Conservation (phyloP, 2,113 vertebrate genomes). For the Eonycteris spelaea region DNA sequence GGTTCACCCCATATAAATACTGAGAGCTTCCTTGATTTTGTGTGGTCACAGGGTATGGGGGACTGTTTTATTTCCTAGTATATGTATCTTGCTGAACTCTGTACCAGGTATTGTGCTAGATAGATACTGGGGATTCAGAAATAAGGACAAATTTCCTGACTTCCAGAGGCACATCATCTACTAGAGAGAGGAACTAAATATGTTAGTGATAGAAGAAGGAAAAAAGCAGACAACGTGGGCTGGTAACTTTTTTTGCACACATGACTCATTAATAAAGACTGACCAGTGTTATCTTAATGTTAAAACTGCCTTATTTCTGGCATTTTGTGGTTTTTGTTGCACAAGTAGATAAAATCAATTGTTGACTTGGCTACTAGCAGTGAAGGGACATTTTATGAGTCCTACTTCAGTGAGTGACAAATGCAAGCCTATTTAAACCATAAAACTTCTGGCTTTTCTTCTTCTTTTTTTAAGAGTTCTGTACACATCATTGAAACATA, state of each 20-base stretch:
- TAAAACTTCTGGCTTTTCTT: neutral
- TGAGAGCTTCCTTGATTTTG: neutral
- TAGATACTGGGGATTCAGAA: neutral
- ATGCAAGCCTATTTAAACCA: neutral
- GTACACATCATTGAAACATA: neutral
- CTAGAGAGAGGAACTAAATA: neutral
- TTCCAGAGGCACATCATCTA: neutral
- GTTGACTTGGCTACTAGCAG: neutral
- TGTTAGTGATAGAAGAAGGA: neutral
- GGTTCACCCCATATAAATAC: neutral
- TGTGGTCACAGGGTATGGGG: neutral
- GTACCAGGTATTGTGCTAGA: neutral
- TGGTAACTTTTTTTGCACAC: neutral
- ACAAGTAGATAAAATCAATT: neutral
- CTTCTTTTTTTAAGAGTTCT: neutral
- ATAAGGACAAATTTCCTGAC: neutral
- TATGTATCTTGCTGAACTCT: neutral
- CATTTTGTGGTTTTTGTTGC: neutral
- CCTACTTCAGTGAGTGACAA: neutral
- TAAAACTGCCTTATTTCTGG: neutral
- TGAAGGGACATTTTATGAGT: neutral
- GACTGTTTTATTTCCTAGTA: neutral
- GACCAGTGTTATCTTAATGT: neutral
- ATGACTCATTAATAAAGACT: neutral
- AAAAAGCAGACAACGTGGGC: neutral